These are phyloP conservation scores for Rhagophthalmus giganteus DNA, from an alignment of 2,888 invertebrate genomes.

Conservation along the genomic window DNA sequence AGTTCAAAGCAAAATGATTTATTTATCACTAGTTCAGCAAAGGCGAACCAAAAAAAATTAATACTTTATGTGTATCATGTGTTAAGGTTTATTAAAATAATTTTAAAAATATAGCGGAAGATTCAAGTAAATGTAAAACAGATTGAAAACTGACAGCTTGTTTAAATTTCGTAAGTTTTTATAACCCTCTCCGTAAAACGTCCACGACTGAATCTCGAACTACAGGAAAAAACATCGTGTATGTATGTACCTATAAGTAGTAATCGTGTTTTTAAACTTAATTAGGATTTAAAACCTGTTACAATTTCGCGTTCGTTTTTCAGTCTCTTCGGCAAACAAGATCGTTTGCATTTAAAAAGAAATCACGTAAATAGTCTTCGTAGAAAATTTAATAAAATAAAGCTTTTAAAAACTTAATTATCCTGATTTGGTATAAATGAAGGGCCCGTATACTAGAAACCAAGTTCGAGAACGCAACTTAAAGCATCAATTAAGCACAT, in stretches of 20 bases:
- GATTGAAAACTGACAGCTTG: conserved; percentile 24
- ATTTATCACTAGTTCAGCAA: too few species aligned
- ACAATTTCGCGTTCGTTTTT: too few species aligned
- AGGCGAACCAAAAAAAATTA: too few species aligned
- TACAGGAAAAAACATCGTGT: background rate
- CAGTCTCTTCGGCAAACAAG: too few species aligned
- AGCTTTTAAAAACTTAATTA: conserved; percentile 4
- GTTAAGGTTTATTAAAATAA: conserved; percentile 22
- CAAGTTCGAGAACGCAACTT: conserved; percentile 16
- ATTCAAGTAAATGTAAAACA: conserved; percentile 29
- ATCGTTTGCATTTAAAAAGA: too few species aligned
- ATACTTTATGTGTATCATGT: conserved; percentile 7
- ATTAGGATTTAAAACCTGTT: background rate
- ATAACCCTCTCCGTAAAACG: conserved; percentile 6
- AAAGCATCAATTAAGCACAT: conserved; percentile 32
- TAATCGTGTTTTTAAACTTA: background rate
- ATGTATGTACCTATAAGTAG: too few species aligned
- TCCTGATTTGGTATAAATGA: conserved; percentile 22
- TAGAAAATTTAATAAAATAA: background rate
- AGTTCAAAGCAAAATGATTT: too few species aligned
- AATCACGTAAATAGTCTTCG: too few species aligned
- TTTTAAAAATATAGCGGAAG: conserved; percentile 31
- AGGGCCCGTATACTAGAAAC: conserved; percentile 26
- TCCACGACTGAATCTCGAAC: conserved; percentile 4
- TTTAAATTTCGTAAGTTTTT: conserved; percentile 20